Evolutionary conservation across 2,113 vertebrate genomes (phyloP).

Genomic region (Talpa occidentalis): DNA sequence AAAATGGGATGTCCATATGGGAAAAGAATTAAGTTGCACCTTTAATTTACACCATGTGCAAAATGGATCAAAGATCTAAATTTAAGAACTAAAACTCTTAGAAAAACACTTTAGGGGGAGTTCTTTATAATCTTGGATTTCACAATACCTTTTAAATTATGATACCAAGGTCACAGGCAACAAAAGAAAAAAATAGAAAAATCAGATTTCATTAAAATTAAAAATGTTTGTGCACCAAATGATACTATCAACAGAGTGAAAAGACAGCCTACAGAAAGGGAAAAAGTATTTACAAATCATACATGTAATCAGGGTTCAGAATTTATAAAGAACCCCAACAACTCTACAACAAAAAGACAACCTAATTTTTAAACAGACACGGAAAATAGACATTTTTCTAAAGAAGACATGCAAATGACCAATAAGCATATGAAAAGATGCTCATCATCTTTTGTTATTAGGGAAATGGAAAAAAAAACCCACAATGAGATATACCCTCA

Average conservation of each 20-base stretch:
- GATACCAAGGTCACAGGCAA: too few species aligned
- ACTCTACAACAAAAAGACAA: constrained; percentile 16
- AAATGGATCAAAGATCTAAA: constrained; percentile 1
- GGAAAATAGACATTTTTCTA: constrained; percentile 24
- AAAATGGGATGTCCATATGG: not conserved
- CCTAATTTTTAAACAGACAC: constrained; percentile 25
- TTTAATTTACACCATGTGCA: not conserved
- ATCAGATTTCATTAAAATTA: not conserved
- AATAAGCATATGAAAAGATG: not conserved
- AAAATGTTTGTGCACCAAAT: not conserved
- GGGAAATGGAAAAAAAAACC: not conserved
- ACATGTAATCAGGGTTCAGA: not conserved
- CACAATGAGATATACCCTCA: not conserved
- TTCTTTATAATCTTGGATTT: not conserved
- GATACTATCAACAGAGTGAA: not conserved
- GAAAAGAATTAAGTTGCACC: not conserved
- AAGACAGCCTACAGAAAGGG: not conserved
- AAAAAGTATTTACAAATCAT: constrained; percentile 7
- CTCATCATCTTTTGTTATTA: not conserved
- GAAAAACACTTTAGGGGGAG: not conserved
- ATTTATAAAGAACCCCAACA: constrained; percentile 20
- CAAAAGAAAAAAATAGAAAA: too few species aligned
- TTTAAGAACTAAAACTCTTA: constrained; percentile 36
- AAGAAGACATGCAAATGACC: not conserved
- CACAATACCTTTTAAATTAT: constrained; percentile 24